Evolutionary conservation across 2,888 invertebrate species (phyloP).

Genomic region (Mythimna loreyi): DNA sequence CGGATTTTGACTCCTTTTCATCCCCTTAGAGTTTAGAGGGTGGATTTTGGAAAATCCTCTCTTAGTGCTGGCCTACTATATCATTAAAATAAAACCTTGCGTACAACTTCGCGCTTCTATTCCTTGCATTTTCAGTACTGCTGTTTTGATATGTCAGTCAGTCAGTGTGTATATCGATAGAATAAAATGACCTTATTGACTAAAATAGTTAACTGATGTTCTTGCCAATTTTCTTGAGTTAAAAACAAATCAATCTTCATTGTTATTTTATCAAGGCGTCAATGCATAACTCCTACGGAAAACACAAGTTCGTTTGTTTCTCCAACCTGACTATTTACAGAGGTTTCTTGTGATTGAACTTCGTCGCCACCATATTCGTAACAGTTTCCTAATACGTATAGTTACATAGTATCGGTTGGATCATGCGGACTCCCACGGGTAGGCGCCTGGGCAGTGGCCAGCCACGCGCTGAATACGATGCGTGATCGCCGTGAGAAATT

Average conservation of each 20-base stretch:
- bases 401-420: conserved; percentile 56
- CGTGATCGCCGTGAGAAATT: conserved; percentile 88
- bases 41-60: no score
- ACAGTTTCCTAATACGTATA: conserved; percentile 63
- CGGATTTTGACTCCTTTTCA: no score
- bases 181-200: no score
- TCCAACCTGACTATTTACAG: conserved; percentile 22
- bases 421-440: conserved; percentile 76
- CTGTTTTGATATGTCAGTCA: no score
- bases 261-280: background rate
- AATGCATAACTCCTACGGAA: background rate
- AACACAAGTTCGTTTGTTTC: conserved; percentile 2
- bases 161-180: no score
- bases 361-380: conserved; percentile 65
- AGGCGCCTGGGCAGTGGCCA: conserved; percentile 73
- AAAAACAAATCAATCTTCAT: background rate
- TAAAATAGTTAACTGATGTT: no score
- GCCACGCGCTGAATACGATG: conserved; percentile 72
- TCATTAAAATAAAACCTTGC: no score
- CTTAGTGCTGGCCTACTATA: no score
- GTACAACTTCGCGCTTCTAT: no score
- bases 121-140: no score
- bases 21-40: no score
- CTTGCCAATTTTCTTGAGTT: background rate
- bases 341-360: conserved; percentile 46